Evolutionary conservation across 2,797 vertebrate genomes (phyloP).

Genomic region (Paedocypris micromegethes): DNA sequence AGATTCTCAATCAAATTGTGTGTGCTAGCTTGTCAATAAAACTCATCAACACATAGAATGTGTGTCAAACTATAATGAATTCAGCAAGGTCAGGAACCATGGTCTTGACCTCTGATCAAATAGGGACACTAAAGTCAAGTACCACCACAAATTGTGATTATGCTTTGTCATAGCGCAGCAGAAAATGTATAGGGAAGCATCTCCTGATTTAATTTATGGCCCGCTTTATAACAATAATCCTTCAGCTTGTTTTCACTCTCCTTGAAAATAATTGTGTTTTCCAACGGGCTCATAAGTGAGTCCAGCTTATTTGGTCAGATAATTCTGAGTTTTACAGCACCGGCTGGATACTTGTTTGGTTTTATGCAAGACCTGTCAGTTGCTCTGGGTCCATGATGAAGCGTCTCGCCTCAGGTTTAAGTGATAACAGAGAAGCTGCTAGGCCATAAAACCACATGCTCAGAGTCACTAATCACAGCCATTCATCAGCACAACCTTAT

Average conservation of each 20-base stretch:
- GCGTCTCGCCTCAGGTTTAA: conserved; percentile 66
- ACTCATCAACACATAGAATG: not conserved
- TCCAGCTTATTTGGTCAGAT: conserved; percentile 44
- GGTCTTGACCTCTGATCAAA: conserved; percentile 18
- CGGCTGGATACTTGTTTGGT: conserved; percentile 46
- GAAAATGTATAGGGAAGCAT: not conserved
- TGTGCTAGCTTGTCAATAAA: not conserved
- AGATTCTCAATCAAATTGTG: no score
- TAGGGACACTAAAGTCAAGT: conserved; percentile 11
- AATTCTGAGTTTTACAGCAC: conserved; percentile 47
- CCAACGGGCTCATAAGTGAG: conserved; percentile 38
- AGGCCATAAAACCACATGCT: conserved; percentile 78
- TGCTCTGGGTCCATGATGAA: conserved; percentile 58
- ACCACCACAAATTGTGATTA: conserved; percentile 19
- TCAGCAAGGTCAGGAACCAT: not conserved
- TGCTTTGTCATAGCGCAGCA: conserved; percentile 11
- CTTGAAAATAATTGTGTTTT: conserved; percentile 37
- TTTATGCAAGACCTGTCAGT: conserved; percentile 48
- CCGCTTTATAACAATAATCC: conserved; percentile 16
- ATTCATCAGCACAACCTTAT: conserved; percentile 76
- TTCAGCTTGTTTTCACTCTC: conserved; percentile 27
- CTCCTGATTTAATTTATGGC: conserved; percentile 15
- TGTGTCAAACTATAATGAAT: not conserved
- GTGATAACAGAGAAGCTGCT: conserved; percentile 75
- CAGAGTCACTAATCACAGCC: conserved; percentile 77